phyloP scores from a whole-genome alignment of 92 coral and sea anemone genomes.

The Chrysogorgia sp. region DNA sequence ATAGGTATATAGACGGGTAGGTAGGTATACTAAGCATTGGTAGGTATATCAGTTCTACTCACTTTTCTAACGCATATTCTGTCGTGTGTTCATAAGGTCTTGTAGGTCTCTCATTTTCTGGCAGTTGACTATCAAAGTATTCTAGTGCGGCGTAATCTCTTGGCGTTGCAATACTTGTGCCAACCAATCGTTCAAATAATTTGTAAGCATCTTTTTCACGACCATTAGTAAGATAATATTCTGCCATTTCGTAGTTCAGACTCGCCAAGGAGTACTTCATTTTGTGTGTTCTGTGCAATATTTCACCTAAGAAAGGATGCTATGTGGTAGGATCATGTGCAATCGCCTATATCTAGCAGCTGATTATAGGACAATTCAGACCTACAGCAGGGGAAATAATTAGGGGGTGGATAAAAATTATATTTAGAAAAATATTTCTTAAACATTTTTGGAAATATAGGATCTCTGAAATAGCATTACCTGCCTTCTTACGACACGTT shows the following conservation, averaged over 20 bases:
- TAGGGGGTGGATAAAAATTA: too few relatives aligned
- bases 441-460: too few relatives aligned
- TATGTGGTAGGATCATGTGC: not conserved
- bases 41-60: constrained; percentile 13
- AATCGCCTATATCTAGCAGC: too few relatives aligned
- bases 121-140: constrained; percentile 73
- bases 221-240: constrained; percentile 77
- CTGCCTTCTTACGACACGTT: too few relatives aligned
- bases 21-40: not conserved
- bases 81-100: constrained; percentile 75
- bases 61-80: constrained; percentile 80
- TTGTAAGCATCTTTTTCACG: constrained; percentile 81
- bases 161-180: constrained; percentile 72
- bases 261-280: constrained; percentile 75
- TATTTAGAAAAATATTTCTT: too few relatives aligned
- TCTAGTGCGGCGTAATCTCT: constrained; percentile 92
- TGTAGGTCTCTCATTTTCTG: constrained; percentile 62
- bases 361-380: too few relatives aligned
- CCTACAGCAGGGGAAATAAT: too few relatives aligned
- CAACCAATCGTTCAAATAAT: constrained; percentile 79
- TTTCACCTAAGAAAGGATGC: constrained; percentile 19
- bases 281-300: constrained; percentile 63
- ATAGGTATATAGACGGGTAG: too few relatives aligned
- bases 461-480: too few relatives aligned
- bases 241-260: constrained; percentile 80